Percentiles rank a stretch among this genome's conserved stretches.
Evolutionary conservation across 2,797 vertebrate species (phyloP).

Genomic region (Sardinella longiceps): DNA sequence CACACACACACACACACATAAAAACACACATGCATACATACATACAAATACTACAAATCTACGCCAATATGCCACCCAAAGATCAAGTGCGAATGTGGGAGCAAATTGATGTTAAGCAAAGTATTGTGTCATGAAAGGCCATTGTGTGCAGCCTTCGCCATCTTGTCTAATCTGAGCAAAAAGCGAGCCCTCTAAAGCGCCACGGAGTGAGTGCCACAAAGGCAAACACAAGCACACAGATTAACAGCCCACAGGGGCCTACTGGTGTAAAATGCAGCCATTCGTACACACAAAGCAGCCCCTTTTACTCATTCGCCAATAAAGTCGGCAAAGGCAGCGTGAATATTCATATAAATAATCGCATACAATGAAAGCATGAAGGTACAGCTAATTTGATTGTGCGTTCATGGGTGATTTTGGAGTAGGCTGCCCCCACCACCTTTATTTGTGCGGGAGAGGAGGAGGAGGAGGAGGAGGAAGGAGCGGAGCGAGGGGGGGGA

Average conservation of each 20-base stretch:
- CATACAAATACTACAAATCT: background rate
- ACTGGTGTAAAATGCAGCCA: constrained; percentile 25
- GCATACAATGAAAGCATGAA: constrained; percentile 36
- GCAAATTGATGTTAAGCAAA: constrained; percentile 12
- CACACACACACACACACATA: background rate
- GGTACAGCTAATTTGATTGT: constrained; percentile 33
- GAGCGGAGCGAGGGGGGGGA: background rate
- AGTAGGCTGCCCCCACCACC: background rate
- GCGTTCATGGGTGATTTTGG: constrained; percentile 35
- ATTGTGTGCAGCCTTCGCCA: background rate
- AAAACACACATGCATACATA: background rate
- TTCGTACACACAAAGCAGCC: constrained; percentile 15
- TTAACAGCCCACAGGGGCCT: constrained; percentile 29
- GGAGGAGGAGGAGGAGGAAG: background rate
- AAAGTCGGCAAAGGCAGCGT: constrained; percentile 4
- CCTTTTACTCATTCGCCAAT: constrained; percentile 20
- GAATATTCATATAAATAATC: constrained; percentile 26
- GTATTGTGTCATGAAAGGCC: background rate
- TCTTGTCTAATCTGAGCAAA: background rate
- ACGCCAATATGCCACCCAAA: background rate
- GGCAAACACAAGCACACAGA: background rate
- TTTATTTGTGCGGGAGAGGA: constrained; percentile 1
- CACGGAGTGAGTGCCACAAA: background rate
- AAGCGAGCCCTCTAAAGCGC: background rate
- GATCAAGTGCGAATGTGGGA: background rate